Conservation (phyloP, 2,113 vertebrate species). For the Hirundichthys speculiger region DNA sequence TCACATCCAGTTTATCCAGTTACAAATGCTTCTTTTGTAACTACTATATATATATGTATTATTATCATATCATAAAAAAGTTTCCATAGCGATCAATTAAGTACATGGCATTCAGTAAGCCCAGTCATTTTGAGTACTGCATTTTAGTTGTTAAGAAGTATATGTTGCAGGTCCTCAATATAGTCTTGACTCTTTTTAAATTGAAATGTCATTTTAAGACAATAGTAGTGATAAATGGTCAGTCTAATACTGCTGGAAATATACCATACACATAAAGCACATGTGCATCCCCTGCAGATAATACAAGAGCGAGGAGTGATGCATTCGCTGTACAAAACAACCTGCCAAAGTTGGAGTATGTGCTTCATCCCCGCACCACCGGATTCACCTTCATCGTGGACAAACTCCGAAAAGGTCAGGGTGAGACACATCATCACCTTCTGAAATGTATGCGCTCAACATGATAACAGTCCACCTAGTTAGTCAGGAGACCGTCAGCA, state of each 20-base stretch:
- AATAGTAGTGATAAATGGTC: constrained; percentile 5
- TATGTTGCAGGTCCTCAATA: not conserved
- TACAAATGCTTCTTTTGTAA: too few species aligned
- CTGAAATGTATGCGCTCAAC: constrained; percentile 12
- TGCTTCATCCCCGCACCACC: constrained; percentile 94
- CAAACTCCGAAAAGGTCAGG: constrained; percentile 90
- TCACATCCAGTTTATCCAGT: too few species aligned
- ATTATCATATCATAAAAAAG: too few species aligned
- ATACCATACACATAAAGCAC: not conserved
- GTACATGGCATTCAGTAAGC: too few species aligned
- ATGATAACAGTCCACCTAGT: not conserved
- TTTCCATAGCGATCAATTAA: too few species aligned
- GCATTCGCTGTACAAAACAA: constrained; percentile 89
- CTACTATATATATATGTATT: too few species aligned
- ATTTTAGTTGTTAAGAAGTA: not conserved
- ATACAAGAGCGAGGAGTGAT: constrained; percentile 89
- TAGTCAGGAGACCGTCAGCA: not conserved
- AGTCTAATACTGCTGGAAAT: not conserved
- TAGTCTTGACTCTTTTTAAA: not conserved
- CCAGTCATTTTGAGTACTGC: too few species aligned
- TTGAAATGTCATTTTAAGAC: not conserved
- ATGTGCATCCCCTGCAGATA: constrained; percentile 80
- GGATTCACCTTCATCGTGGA: constrained; percentile 97
- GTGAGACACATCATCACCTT: constrained; percentile 10
- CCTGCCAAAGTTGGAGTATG: constrained; percentile 89